Percentiles rank a stretch among this genome's conserved stretches.
Evolutionary conservation across 2,113 vertebrate genomes (phyloP).

Genomic region (Martes martes): DNA sequence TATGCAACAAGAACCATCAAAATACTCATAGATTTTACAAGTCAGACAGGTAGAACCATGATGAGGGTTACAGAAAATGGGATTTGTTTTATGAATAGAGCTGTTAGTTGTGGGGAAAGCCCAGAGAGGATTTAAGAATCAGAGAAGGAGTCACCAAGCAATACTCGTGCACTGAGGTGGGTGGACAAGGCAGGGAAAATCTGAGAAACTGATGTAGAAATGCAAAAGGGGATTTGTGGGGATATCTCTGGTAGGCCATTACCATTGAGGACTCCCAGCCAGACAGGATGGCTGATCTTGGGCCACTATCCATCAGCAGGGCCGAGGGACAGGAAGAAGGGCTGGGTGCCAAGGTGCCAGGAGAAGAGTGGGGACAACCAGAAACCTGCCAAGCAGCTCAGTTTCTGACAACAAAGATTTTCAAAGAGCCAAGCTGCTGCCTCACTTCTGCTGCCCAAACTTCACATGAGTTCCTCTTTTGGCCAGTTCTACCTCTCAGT

Average conservation of each 20-base stretch:
- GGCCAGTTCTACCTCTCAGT: background rate
- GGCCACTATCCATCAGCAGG: background rate
- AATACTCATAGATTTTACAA: background rate
- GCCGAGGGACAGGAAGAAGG: background rate
- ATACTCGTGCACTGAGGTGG: background rate
- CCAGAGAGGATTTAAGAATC: background rate
- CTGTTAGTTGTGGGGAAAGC: background rate
- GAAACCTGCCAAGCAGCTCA: background rate
- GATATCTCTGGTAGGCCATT: background rate
- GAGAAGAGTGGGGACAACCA: background rate
- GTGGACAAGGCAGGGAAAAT: background rate
- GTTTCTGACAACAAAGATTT: background rate
- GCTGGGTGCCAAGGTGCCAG: background rate
- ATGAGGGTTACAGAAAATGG: background rate
- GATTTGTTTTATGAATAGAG: background rate
- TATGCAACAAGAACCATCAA: background rate
- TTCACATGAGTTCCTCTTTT: background rate
- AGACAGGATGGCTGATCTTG: background rate
- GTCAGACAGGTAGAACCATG: background rate
- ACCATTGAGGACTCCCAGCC: background rate
- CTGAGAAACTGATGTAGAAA: background rate
- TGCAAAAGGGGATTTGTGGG: background rate
- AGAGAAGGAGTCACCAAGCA: background rate
- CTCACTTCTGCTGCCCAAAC: background rate
- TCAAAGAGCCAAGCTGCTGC: background rate